Percentiles rank a stretch among this genome's conserved stretches.
These are phyloP conservation scores for Leptoteleia sp. DNA, from an alignment of 1,140 invertebrate species.

Conservation along the genomic window DNA sequence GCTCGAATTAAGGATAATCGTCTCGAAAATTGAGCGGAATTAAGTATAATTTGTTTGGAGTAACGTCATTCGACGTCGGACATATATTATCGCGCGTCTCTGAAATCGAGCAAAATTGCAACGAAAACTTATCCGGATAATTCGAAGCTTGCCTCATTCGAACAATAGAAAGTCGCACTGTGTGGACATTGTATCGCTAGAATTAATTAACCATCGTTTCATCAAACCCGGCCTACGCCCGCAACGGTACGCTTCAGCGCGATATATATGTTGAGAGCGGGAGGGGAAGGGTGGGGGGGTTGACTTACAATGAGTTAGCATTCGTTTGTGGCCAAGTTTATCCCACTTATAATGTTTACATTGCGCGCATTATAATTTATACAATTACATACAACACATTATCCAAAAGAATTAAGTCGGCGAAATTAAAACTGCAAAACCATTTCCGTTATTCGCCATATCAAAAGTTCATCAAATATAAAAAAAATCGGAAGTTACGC, in stretches of 20 bases:
- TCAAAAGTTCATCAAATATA: conserved; percentile 18
- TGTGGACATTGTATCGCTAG: conserved; percentile 39
- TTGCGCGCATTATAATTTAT: neutral
- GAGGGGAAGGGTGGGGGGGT: too few relatives aligned
- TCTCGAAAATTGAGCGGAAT: conserved; percentile 13
- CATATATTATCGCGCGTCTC: neutral
- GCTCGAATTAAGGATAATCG: conserved; percentile 4
- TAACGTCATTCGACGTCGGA: conserved; percentile 1
- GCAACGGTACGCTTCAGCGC: conserved; percentile 6
- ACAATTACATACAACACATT: neutral
- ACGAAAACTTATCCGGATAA: conserved; percentile 36
- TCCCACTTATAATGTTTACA: conserved; percentile 3
- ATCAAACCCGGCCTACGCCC: conserved; percentile 32
- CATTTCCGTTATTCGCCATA: conserved; percentile 11
- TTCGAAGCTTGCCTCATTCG: conserved; percentile 28
- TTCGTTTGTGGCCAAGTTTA: conserved; percentile 11
- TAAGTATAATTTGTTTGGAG: conserved; percentile 17
- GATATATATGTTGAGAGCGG: conserved; percentile 37
- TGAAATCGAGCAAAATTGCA: conserved; percentile 24
- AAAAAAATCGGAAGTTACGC: conserved; percentile 33
- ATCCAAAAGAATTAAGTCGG: neutral
- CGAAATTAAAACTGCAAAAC: neutral
- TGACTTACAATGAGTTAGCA: conserved; percentile 11
- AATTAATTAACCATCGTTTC: conserved; percentile 51
- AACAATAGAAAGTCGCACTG: conserved; percentile 48